A percentile compares a stretch with the other conserved stretches of the same genome.
phyloP scores from a whole-genome alignment of 2,797 vertebrate species.

The Octomys mimax region DNA sequence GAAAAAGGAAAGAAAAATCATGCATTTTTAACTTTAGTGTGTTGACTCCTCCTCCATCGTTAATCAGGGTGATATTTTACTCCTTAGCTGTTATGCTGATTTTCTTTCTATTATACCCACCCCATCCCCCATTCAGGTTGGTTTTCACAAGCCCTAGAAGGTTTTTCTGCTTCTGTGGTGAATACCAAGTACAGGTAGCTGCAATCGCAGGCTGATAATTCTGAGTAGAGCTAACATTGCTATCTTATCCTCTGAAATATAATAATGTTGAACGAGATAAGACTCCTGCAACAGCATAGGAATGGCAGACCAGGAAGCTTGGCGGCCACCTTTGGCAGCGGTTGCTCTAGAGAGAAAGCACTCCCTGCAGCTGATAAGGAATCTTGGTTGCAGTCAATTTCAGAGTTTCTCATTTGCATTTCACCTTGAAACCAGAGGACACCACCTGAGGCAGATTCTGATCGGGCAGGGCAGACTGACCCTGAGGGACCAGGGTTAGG shows the following conservation, averaged over 20 bases:
- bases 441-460: background rate
- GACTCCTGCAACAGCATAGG: background rate
- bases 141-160: background rate
- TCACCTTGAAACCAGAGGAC: background rate
- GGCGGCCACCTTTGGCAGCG: rapidly evolving
- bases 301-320: rapidly evolving
- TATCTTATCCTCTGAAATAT: slow-evolving; percentile 82
- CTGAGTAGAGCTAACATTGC: slow-evolving; percentile 74
- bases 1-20: slow-evolving; percentile 38
- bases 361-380: rapidly evolving
- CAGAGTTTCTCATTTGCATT: slow-evolving; percentile 18
- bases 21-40: background rate
- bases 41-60: background rate
- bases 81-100: slow-evolving; percentile 68
- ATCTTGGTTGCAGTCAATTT: background rate
- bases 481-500: background rate
- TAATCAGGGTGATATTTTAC: slow-evolving; percentile 53
- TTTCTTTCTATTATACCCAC: background rate
- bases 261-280: slow-evolving; percentile 47
- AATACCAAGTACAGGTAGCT: background rate
- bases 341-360: background rate
- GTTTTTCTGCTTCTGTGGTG: background rate
- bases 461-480: background rate
- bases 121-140: slow-evolving; percentile 66
- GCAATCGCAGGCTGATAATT: slow-evolving; percentile 77